Percentiles rank a stretch among this genome's conserved stretches.
These are phyloP conservation scores for Heteromormyrus szaboi DNA, from an alignment of 2,797 vertebrate species.

Conservation along the genomic window DNA sequence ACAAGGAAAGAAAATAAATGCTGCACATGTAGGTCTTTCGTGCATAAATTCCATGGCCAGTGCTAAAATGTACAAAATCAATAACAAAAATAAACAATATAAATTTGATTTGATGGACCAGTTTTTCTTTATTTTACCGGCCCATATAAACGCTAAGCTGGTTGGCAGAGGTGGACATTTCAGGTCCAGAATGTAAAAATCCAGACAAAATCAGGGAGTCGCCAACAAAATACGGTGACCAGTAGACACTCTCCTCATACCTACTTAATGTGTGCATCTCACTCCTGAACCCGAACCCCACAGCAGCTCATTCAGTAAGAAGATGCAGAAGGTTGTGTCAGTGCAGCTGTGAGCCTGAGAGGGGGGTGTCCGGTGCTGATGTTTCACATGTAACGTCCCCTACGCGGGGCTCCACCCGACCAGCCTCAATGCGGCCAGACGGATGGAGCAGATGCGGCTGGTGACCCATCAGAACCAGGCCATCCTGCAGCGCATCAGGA, in stretches of 20 bases:
- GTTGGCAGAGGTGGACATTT: not conserved
- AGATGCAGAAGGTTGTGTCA: not conserved
- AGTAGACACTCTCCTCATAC: not conserved
- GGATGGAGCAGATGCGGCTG: slow-evolving; percentile 45
- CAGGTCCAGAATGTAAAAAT: not conserved
- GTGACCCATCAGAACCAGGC: slow-evolving; percentile 59
- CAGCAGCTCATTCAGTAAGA: not conserved
- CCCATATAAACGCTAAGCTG: not conserved
- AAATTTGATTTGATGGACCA: not conserved
- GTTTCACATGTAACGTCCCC: not conserved
- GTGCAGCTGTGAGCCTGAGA: not conserved
- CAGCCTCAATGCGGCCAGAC: slow-evolving; percentile 59
- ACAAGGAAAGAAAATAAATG: not conserved
- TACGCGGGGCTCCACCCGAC: not conserved
- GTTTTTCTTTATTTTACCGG: not conserved
- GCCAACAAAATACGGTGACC: not conserved
- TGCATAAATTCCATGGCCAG: not conserved
- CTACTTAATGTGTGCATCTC: not conserved
- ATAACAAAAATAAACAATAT: not conserved
- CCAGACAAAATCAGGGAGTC: not conserved
- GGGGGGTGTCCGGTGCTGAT: not conserved
- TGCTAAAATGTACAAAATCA: not conserved
- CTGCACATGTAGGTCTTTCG: not conserved
- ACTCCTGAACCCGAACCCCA: not conserved
- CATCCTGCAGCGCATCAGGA: slow-evolving; percentile 56